Evolutionary conservation across 2,113 vertebrate species (phyloP), one percentile per base, ranked within the genome.

Genomic region (Empidonax alnorum): DNA sequence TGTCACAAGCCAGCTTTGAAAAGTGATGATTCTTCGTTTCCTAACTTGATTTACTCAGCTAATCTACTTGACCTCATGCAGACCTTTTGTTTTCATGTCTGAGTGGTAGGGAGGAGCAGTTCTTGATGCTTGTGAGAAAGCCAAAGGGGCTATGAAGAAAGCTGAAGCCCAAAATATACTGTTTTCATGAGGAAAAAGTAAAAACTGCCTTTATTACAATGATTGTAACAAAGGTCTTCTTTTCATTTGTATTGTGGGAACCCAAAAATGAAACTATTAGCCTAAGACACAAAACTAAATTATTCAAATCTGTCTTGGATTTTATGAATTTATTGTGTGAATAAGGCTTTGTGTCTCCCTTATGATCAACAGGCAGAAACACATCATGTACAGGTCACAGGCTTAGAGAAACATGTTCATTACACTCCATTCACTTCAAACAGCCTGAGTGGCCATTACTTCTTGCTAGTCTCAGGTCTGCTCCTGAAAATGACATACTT

Each of bases 21-120:
- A 68, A 96, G 65, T 63, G 72, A 92, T 93, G 90, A 37, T 84
- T 95, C 69, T 84, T 96, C 75, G 90, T 94, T 90, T 84, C 62
- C 53, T 94, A 92, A 94, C 61, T 90, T 94, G 37, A 92, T 96
- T 96, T 90, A 87, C 94, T 86, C 68, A 87, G 83, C 28, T 95
- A 95, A 97, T 95, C 68, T 72, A 61, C 59, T 90, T 95, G 96
- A 93, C 83, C 73, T 94, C 22, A 53, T 27, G 58, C 22, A 94
- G 84, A 87, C 89, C 77, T 92, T 75, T 44, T 91, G 61, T 47
- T 90, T 96, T 87, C n/a, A n/a, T 35, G 39, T 81, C 84, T 89
- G 73, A 84, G 68, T 66, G 12, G 28, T 16, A 50, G 18, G 24
- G 11, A 95, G n/a, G 61, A 68, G 13, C 3, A 4, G 4, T 42